These are phyloP conservation scores for Meteorus cinctellus DNA, from an alignment of 2,888 invertebrate species.

Conservation along the genomic window DNA sequence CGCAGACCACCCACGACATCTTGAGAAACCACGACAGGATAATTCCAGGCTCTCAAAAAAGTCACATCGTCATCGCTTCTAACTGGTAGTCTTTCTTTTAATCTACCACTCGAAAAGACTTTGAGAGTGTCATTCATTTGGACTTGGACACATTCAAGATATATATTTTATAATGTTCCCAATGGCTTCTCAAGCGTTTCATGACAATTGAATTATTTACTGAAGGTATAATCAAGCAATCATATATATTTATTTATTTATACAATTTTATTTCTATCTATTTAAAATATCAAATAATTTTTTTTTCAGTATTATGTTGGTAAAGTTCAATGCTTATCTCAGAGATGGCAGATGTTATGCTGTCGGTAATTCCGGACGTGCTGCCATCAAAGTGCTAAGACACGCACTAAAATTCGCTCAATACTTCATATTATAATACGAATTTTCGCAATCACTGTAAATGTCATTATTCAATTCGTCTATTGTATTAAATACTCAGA, in stretches of 20 bases:
- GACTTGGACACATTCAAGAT: conserved; percentile 16
- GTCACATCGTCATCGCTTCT: conserved; percentile 71
- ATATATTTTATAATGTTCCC: conserved; percentile 17
- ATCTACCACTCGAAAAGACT: conserved; percentile 67
- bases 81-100: conserved; percentile 73
- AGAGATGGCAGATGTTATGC: conserved; percentile 67
- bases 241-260: conserved; percentile 22
- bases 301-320: conserved; percentile 22
- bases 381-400: conserved; percentile 63
- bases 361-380: conserved; percentile 70
- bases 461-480: background rate
- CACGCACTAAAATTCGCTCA: conserved; percentile 61
- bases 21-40: conserved; percentile 65
- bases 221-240: conserved; percentile 1
- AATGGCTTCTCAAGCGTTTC: conserved; percentile 16
- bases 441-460: background rate
- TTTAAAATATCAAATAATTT: conserved; percentile 11
- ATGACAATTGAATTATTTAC: conserved; percentile 20
- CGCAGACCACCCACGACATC: conserved; percentile 67
- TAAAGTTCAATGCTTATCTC: conserved; percentile 44
- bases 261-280: conserved; percentile 6
- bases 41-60: conserved; percentile 70
- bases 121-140: conserved; percentile 36
- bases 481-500: background rate
- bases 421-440: conserved; percentile 36